Conservation (phyloP, 2,888 invertebrate species). For the Amblyteles armatorius region DNA sequence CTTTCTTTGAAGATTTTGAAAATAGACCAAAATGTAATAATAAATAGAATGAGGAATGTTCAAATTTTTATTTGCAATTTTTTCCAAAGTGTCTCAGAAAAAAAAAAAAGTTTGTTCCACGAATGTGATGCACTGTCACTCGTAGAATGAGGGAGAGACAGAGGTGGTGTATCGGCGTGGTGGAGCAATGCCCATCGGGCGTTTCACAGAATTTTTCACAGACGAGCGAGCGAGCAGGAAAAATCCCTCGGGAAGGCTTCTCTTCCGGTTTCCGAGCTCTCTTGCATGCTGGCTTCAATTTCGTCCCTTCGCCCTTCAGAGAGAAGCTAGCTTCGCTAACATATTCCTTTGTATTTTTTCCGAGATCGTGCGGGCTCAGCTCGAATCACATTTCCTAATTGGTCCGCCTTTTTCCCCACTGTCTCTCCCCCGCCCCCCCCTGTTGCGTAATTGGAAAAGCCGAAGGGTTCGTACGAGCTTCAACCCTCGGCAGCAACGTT, state of each 20-base stretch:
- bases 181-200: not conserved
- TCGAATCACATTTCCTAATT: conserved; percentile 72
- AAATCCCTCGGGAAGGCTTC: not conserved
- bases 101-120: not conserved
- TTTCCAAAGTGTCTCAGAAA: too few relatives aligned
- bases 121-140: not conserved
- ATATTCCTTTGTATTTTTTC: conserved; percentile 45
- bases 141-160: not conserved
- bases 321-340: conserved; percentile 41
- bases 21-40: not conserved
- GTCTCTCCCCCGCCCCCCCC: not conserved
- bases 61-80: too few relatives aligned
- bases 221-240: not conserved
- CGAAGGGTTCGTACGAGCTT: conserved; percentile 35
- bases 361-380: conserved; percentile 25
- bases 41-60: too few relatives aligned
- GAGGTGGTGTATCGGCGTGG: too few relatives aligned
- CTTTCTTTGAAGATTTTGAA: too few relatives aligned
- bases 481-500: not conserved
- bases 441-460: conserved; percentile 71
- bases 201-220: not conserved
- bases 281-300: not conserved
- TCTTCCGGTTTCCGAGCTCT: not conserved
- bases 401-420: conserved; percentile 67
- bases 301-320: conserved; percentile 2